Conservation (phyloP, 2,113 vertebrate species). For the Onychorhynchus coronatus region DNA sequence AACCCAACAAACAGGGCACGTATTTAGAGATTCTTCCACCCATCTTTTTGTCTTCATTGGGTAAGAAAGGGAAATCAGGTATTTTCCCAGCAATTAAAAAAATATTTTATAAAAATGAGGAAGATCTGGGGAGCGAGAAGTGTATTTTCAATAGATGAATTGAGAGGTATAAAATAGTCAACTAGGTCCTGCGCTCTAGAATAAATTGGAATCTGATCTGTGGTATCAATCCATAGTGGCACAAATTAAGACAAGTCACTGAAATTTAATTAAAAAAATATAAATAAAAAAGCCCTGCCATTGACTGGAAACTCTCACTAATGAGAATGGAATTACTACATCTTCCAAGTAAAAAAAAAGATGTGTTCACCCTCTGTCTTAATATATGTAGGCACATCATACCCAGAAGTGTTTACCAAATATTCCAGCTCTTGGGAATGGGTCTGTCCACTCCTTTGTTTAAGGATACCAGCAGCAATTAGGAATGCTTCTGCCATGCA, state of each 20-base stretch:
- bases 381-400: not conserved
- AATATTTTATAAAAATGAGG: not conserved
- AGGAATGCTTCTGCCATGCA: not conserved
- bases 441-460: not conserved
- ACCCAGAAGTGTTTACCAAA: not conserved
- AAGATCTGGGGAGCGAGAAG: not conserved
- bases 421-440: not conserved
- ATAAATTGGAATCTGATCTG: not conserved
- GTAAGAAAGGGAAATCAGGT: not conserved
- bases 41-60: not conserved
- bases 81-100: not conserved
- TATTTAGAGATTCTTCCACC: not conserved
- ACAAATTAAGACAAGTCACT: not conserved
- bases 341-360: not conserved
- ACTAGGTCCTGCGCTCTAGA: not conserved
- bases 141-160: not conserved
- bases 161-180: not conserved
- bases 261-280: not conserved
- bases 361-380: not conserved
- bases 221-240: fast-evolving
- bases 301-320: not conserved
- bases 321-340: not conserved
- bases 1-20: not conserved
- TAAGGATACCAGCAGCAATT: not conserved
- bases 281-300: not conserved